Evolutionary conservation across 1,140 invertebrate genomes (phyloP).

Genomic region (Drosophila orena): DNA sequence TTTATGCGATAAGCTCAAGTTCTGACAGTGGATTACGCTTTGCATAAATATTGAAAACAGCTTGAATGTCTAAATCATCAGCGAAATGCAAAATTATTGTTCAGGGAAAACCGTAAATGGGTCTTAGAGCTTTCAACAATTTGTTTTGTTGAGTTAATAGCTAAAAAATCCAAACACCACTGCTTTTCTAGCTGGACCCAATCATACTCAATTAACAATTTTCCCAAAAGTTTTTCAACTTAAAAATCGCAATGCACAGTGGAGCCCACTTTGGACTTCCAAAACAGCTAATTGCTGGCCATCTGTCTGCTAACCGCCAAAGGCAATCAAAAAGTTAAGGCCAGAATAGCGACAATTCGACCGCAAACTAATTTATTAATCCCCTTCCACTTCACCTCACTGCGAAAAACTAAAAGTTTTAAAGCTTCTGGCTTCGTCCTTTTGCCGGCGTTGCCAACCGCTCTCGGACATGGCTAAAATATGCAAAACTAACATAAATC

Average conservation of each 20-base stretch:
- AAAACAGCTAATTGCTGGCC: constrained; percentile 63
- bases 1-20: constrained; percentile 49
- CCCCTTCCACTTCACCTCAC: constrained; percentile 41
- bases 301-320: constrained; percentile 69
- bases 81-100: constrained; percentile 10
- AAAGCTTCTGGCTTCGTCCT: constrained; percentile 41
- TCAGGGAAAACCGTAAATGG: no score
- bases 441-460: constrained; percentile 62
- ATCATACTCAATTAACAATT: neutral
- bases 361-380: constrained; percentile 83
- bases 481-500: constrained; percentile 83
- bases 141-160: neutral
- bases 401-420: constrained; percentile 49
- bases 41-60: constrained; percentile 48
- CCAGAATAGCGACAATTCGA: constrained; percentile 75
- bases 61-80: constrained; percentile 31
- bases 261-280: constrained; percentile 16
- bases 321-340: constrained; percentile 80
- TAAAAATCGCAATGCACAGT: constrained; percentile 4
- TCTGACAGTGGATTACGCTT: constrained; percentile 38
- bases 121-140: no score
- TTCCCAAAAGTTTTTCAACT: neutral
- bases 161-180: no score
- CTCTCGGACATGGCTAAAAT: constrained; percentile 81
- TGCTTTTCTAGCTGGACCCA: neutral